phyloP scores from a whole-genome alignment of 2,888 invertebrate species.

The Acanthosepion esculentum region DNA sequence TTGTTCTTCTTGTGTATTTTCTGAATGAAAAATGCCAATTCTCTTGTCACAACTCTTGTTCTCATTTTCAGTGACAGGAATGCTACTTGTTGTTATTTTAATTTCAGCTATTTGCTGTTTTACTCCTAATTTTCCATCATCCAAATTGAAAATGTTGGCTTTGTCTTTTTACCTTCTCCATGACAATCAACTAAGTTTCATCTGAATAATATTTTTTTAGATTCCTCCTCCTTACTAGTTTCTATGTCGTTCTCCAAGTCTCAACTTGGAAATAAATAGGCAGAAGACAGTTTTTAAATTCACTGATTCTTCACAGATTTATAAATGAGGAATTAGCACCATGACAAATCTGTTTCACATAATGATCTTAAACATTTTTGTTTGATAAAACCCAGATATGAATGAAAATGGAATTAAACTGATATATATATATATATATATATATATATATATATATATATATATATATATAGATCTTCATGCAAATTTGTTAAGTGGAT shows the following conservation, averaged over 20 bases:
- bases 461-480: too few species aligned
- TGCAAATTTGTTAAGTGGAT: too few species aligned
- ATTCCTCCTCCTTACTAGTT: not conserved
- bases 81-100: too few species aligned
- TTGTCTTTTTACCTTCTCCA: not conserved
- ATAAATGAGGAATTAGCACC: not conserved
- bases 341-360: not conserved
- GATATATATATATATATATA: too few species aligned
- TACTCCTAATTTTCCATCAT: not conserved
- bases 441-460: too few species aligned
- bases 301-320: not conserved
- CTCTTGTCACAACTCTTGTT: not conserved
- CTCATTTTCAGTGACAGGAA: not conserved
- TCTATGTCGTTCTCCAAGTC: not conserved
- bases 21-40: not conserved
- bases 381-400: not conserved
- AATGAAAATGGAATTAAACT: not conserved
- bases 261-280: not conserved
- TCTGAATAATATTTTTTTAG: not conserved
- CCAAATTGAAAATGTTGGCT: not conserved
- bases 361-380: not conserved
- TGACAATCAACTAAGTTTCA: not conserved
- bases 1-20: not conserved
- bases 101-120: not conserved
- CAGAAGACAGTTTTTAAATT: not conserved